Base-by-base conservation (phyloP, 2,113 vertebrate genomes). In the Syngnathus scovelli region DNA sequence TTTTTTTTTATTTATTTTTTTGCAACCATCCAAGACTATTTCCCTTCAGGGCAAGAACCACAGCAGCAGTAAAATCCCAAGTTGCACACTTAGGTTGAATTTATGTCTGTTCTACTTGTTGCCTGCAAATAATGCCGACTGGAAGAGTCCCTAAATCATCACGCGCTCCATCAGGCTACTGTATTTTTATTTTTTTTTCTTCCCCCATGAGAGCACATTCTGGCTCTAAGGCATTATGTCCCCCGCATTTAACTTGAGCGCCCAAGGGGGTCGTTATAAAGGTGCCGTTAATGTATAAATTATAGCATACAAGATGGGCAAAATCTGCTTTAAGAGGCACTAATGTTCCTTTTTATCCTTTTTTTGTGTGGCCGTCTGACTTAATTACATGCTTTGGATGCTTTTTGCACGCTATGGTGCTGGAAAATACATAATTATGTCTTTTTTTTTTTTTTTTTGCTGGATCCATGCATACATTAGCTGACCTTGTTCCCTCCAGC, bases 141-240 rank as follows among this genome's bases (percentile, higher is more conserved):
- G 64, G 71, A 79, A 84, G 63, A 65, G 5, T 58, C 43, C 62
- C 38, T 80, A 69, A 82, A 83, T 76, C 64, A 77, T 76, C 64
- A 77, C 44, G 54, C 52, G 11, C 63, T 74, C 66, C 73, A 76
- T 78, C 60, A 66, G 74, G 77, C 69, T 74, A 21, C 43, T 62
- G 21, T 55, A 4, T 4, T 27, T 0, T 23, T n/a, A n/a, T 11
- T 21, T 23, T 21, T 54, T 54, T 23, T 52, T 10, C 6, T 52
- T n/a, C 9, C 1, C 6, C 6, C 19, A 27, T 55, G 52, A 55
- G 23, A 23, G 21, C 21, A 23, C 21, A 13, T 54, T 12, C 23
- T 5, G 19, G 10, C 52, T 21, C 23, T 6, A 54, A 54, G n/a
- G n/a, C 49, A 19, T 52, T n/a, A 21, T 21, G 49, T 21, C 19